Conservation (phyloP, 2,797 vertebrate genomes). For the Phaenicophaeus curvirostris region DNA sequence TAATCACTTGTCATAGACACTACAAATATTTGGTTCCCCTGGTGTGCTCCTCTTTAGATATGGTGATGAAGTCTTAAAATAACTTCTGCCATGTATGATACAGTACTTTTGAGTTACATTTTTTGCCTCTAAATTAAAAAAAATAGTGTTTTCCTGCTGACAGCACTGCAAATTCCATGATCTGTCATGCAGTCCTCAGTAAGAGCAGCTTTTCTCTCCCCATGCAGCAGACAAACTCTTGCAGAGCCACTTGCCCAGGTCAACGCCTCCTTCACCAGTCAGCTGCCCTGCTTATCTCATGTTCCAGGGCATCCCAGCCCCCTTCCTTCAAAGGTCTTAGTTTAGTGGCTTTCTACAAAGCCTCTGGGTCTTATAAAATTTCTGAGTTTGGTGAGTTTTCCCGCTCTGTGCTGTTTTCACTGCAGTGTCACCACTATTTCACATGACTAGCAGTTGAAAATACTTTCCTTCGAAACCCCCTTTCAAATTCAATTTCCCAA, state of each 20-base stretch:
- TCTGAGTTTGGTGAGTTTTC: not conserved
- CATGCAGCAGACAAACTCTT: not conserved
- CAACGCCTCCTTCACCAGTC: not conserved
- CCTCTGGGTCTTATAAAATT: not conserved
- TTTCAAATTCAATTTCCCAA: not conserved
- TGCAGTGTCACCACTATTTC: not conserved
- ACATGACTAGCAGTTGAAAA: not conserved
- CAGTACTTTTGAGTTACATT: not conserved
- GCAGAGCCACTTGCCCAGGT: not conserved
- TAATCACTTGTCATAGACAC: not conserved
- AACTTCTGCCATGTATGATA: not conserved
- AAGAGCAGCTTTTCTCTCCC: not conserved
- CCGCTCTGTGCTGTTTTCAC: not conserved
- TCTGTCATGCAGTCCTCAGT: not conserved
- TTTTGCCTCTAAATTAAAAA: not conserved
- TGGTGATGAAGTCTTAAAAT: slow-evolving; percentile 23
- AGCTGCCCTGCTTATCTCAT: not conserved
- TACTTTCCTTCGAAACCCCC: not conserved
- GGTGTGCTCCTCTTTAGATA: not conserved
- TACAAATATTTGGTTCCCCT: slow-evolving; percentile 24
- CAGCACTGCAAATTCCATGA: not conserved
- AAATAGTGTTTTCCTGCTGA: not conserved
- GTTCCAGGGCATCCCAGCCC: not conserved
- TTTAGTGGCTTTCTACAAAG: not conserved
- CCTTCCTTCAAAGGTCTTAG: not conserved